phyloP scores from a whole-genome alignment of 2,888 invertebrate genomes.

The Octodonta nipae region DNA sequence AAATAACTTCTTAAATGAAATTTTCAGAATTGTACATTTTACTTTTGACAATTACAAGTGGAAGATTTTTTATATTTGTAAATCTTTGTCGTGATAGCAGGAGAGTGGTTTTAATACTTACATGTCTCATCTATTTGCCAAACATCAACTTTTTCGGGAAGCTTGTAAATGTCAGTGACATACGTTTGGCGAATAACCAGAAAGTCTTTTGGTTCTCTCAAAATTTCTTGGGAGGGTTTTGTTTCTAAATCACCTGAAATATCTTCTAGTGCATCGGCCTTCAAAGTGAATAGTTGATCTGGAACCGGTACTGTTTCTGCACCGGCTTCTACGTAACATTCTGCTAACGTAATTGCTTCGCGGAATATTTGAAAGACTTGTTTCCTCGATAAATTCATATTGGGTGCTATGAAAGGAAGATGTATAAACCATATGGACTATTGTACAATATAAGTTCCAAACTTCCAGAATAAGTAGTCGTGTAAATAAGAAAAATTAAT shows the following conservation, averaged over 20 bases:
- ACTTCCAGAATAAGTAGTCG: no score
- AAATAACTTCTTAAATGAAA: no score
- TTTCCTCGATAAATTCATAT: constrained; percentile 23
- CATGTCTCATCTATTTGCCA: constrained; percentile 12
- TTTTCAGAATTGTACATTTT: no score
- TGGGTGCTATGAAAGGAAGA: constrained; percentile 20
- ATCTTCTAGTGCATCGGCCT: constrained; percentile 1
- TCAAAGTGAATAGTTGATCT: constrained; percentile 21
- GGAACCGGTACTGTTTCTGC: constrained; percentile 22
- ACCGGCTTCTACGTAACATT: constrained; percentile 26
- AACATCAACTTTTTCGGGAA: constrained; percentile 15
- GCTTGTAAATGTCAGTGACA: constrained; percentile 13
- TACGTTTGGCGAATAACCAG: constrained; percentile 16
- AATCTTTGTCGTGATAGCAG: no score
- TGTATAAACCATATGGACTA: no score
- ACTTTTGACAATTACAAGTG: no score
- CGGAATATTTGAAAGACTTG: constrained; percentile 27
- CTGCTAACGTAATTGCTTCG: constrained; percentile 27
- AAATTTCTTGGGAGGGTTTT: constrained; percentile 2
- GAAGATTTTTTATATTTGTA: no score
- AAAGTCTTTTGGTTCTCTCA: no score
- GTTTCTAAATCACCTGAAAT: background rate
- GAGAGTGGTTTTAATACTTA: constrained; percentile 6
- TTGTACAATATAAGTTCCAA: no score
- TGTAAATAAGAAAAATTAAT: no score